phyloP scores from a whole-genome alignment of 2,113 vertebrate species.

The Scophthalmus maximus region DNA sequence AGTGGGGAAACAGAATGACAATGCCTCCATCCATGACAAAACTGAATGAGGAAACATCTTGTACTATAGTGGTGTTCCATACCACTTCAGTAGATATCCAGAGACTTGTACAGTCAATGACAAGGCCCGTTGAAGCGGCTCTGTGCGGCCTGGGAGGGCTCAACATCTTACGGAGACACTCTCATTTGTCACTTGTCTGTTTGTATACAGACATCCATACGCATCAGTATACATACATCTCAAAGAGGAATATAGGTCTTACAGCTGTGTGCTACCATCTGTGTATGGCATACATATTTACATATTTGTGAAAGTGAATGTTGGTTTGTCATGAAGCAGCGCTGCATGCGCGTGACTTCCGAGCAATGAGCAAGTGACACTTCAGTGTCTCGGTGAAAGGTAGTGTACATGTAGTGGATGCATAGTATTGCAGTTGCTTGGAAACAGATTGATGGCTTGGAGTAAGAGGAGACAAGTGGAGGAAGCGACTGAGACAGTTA shows the following conservation, averaged over 20 bases:
- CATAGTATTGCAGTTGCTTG: conserved; percentile 45
- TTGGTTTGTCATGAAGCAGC: not conserved
- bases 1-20: too few species aligned
- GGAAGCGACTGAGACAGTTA: conserved; percentile 24
- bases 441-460: conserved; percentile 44
- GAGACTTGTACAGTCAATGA: too few species aligned
- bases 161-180: too few species aligned
- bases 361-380: not conserved
- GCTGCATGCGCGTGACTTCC: conserved; percentile 1
- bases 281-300: too few species aligned
- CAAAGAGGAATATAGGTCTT: not conserved
- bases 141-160: too few species aligned
- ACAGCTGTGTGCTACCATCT: not conserved
- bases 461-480: conserved; percentile 35
- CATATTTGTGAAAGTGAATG: not conserved
- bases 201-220: not conserved
- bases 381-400: not conserved
- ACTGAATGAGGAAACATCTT: too few species aligned
- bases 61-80: too few species aligned
- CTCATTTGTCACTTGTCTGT: too few species aligned
- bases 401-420: not conserved
- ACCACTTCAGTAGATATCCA: too few species aligned
- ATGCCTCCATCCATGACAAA: too few species aligned
- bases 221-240: not conserved
- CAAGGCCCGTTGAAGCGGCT: too few species aligned